These are phyloP conservation scores for Caenorhabditis brenneri DNA, from an alignment of 1,140 invertebrate species.

Conservation along the genomic window DNA sequence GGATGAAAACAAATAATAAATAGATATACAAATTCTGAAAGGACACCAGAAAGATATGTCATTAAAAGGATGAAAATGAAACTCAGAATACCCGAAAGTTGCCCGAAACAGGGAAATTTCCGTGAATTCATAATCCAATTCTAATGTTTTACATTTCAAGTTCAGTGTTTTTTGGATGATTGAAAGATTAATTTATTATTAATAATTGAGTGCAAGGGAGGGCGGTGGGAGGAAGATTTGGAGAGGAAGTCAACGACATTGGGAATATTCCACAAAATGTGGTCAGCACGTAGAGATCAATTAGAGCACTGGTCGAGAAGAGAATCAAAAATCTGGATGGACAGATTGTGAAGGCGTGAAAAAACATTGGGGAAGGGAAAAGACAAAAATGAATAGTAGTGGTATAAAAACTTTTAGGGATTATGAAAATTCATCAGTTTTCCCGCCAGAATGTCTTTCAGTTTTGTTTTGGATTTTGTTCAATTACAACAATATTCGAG, in stretches of 20 bases:
- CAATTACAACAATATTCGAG: too few relatives aligned
- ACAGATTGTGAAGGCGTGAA: neutral
- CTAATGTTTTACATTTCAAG: neutral
- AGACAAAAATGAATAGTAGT: neutral
- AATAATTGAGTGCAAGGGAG: neutral
- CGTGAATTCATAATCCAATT: neutral
- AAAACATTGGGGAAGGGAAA: neutral
- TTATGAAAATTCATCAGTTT: too few relatives aligned
- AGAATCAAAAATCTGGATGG: neutral
- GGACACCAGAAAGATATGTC: neutral
- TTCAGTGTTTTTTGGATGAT: neutral
- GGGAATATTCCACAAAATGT: neutral
- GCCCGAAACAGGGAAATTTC: neutral
- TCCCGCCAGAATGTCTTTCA: too few relatives aligned
- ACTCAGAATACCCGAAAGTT: too few relatives aligned
- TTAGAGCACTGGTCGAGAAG: neutral
- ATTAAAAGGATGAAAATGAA: too few relatives aligned
- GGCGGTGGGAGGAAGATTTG: neutral
- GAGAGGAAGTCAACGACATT: neutral
- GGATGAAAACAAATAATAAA: neutral
- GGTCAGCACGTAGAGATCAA: constrained; percentile 11
- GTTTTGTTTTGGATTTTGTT: too few relatives aligned
- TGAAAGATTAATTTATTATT: constrained; percentile 12
- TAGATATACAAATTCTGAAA: neutral
- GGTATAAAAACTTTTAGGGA: too few relatives aligned